A percentile compares a stretch with the other conserved stretches of the same genome.
phyloP scores from a whole-genome alignment of 2,888 invertebrate genomes.

The Diploptera punctata region DNA sequence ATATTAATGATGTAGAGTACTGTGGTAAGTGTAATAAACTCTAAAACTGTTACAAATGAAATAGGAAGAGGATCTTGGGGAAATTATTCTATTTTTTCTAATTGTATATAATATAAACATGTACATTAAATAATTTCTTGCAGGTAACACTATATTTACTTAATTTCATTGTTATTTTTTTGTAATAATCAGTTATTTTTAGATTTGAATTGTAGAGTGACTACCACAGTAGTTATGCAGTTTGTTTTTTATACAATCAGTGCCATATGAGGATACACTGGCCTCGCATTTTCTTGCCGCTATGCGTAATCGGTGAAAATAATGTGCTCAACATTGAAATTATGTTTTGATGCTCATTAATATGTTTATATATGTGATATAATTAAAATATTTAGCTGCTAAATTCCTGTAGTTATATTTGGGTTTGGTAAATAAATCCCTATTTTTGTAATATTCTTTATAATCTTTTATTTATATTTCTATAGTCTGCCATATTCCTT shows the following conservation, averaged over 20 bases:
- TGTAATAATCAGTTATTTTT: not conserved
- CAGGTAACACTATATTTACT: too few species aligned
- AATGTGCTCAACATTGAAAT: slow-evolving; percentile 29
- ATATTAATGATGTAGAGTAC: not conserved
- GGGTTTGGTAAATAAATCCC: slow-evolving; percentile 38
- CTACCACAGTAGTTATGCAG: slow-evolving; percentile 5
- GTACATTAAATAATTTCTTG: not conserved
- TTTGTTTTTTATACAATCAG: slow-evolving; percentile 1
- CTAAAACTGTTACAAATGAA: not conserved
- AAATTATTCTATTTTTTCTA: slow-evolving; percentile 15
- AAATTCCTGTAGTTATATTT: slow-evolving; percentile 29
- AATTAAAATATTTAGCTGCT: slow-evolving; percentile 18
- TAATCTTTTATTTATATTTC: slow-evolving; percentile 11
- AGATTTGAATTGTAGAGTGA: not conserved
- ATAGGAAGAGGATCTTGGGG: not conserved
- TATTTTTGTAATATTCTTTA: slow-evolving; percentile 34
- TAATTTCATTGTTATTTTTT: too few species aligned
- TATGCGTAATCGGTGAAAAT: slow-evolving; percentile 18
- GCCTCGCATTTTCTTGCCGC: slow-evolving; percentile 31
- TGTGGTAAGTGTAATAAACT: not conserved
- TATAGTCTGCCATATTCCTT: too few species aligned
- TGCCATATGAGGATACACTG: slow-evolving; percentile 17
- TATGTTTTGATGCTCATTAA: slow-evolving; percentile 26
- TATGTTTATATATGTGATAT: slow-evolving; percentile 20
- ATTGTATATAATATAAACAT: not conserved